Conservation (phyloP, 2,888 invertebrate genomes). For the Melitaea athalia region DNA sequence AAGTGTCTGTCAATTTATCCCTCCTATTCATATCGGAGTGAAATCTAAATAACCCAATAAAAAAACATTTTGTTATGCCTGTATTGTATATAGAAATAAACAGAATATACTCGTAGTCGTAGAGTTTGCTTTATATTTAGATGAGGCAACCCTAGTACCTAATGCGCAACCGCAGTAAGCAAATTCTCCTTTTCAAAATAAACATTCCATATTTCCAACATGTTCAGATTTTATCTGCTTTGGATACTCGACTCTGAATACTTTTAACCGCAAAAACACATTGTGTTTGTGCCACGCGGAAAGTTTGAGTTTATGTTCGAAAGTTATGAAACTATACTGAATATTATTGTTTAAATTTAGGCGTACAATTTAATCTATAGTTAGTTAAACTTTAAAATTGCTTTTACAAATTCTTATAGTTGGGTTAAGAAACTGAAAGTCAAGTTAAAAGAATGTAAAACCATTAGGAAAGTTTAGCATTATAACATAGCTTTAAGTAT, state of each 20-base stretch:
- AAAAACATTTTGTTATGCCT: too few relatives aligned
- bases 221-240: slow-evolving; percentile 26
- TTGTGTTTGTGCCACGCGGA: slow-evolving; percentile 31
- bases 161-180: slow-evolving; percentile 21
- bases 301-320: slow-evolving; percentile 37
- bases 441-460: neutral
- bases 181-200: slow-evolving; percentile 16
- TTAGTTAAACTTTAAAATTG: neutral
- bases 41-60: too few relatives aligned
- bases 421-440: neutral
- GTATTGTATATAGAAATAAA: too few relatives aligned
- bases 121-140: neutral
- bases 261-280: slow-evolving; percentile 29
- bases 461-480: too few relatives aligned
- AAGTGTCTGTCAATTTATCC: too few relatives aligned
- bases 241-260: slow-evolving; percentile 26
- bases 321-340: slow-evolving; percentile 20
- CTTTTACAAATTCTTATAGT: neutral
- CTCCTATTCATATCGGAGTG: too few relatives aligned
- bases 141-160: neutral
- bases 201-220: slow-evolving; percentile 15
- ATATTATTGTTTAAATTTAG: slow-evolving; percentile 19
- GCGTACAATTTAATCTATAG: slow-evolving; percentile 9
- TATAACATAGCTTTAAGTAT: too few relatives aligned
- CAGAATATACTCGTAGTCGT: neutral